These are phyloP conservation scores for Callimorpha dominula DNA, from an alignment of 2,888 invertebrate species.

Conservation along the genomic window DNA sequence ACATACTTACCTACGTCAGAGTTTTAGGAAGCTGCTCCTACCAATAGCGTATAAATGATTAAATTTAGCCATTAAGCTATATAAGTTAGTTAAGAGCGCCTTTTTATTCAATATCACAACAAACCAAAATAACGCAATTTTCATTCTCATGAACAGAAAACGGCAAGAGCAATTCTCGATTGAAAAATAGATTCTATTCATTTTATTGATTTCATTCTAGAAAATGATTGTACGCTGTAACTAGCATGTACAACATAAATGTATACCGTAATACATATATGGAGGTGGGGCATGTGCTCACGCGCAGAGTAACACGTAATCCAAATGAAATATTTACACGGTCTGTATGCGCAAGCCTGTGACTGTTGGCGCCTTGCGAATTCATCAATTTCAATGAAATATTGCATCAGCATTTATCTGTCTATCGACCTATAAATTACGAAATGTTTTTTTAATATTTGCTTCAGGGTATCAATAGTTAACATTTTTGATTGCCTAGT, in stretches of 20 bases:
- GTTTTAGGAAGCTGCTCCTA: too few relatives aligned
- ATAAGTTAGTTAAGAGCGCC: too few relatives aligned
- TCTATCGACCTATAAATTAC: background rate
- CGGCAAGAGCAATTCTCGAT: too few relatives aligned
- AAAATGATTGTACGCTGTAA: conserved; percentile 33
- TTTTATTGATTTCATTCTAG: too few relatives aligned
- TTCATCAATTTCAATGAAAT: conserved; percentile 36
- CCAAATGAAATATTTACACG: conserved; percentile 35
- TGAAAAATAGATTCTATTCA: background rate
- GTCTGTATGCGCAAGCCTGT: conserved; percentile 27
- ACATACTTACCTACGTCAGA: too few relatives aligned
- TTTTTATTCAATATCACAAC: too few relatives aligned
- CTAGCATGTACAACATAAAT: too few relatives aligned
- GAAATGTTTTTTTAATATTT: background rate
- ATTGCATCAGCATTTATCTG: conserved; percentile 64
- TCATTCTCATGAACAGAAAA: too few relatives aligned
- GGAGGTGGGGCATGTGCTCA: conserved; percentile 70
- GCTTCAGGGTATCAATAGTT: background rate
- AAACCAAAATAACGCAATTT: too few relatives aligned
- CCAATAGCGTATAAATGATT: too few relatives aligned
- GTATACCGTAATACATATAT: conserved; percentile 13
- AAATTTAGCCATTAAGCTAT: too few relatives aligned
- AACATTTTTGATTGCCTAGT: background rate
- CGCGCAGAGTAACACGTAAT: conserved; percentile 59
- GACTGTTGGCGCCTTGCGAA: conserved; percentile 27